Conservation (phyloP, 2,797 vertebrate genomes). For the Clarias platycephalus region DNA sequence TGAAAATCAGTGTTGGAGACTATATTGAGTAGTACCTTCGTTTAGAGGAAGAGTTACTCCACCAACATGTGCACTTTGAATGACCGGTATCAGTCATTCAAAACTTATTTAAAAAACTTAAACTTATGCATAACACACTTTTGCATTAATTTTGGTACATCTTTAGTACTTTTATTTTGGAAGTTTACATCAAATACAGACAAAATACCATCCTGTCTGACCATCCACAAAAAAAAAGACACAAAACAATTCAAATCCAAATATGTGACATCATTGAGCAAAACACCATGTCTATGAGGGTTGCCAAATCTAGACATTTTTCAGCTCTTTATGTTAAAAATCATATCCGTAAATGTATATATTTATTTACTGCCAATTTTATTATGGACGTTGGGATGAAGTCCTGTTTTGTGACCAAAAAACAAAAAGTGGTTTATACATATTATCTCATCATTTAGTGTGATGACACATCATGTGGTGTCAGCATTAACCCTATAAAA, state of each 20-base stretch:
- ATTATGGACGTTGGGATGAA: neutral
- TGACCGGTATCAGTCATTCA: too few species aligned
- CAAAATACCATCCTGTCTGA: neutral
- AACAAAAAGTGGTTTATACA: too few species aligned
- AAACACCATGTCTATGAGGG: neutral
- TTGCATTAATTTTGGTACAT: too few species aligned
- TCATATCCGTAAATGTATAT: slow-evolving; percentile 1
- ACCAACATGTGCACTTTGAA: too few species aligned
- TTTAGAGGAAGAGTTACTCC: too few species aligned
- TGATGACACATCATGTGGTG: neutral
- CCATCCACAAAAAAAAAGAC: neutral
- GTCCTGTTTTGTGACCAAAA: neutral
- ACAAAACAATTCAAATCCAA: neutral
- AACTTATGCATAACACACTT: too few species aligned
- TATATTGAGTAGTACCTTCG: too few species aligned
- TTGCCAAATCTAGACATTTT: neutral
- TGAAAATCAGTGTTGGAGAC: neutral
- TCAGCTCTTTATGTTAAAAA: neutral
- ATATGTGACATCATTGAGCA: neutral
- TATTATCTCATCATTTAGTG: neutral
- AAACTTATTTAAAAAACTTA: too few species aligned
- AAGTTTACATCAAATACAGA: too few species aligned
- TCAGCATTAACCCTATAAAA: neutral
- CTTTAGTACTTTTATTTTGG: neutral
- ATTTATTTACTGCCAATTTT: neutral